Evolutionary conservation across 2,888 invertebrate genomes (phyloP).

Genomic region (Strigamia transsilvanica): DNA sequence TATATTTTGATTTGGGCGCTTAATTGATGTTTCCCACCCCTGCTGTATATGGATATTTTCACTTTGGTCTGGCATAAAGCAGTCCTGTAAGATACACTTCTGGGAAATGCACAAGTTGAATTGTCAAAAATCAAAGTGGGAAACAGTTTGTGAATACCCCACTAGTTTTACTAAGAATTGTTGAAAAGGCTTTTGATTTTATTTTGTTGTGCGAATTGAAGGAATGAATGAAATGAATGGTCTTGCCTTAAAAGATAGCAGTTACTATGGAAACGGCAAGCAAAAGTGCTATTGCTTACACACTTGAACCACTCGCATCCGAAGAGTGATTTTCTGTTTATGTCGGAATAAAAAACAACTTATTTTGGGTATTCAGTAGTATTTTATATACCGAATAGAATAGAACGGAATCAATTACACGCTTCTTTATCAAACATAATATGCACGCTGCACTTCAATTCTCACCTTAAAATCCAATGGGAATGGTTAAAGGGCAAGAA

Average conservation of each 20-base stretch:
- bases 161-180: neutral
- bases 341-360: neutral
- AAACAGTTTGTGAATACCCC: no score
- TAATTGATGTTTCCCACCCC: no score
- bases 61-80: no score
- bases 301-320: constrained; percentile 9
- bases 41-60: no score
- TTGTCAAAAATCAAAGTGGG: no score
- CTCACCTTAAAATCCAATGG: no score
- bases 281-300: constrained; percentile 10
- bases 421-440: neutral
- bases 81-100: no score
- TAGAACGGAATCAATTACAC: neutral
- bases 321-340: neutral
- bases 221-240: neutral
- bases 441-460: no score
- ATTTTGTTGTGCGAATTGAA: constrained; percentile 16
- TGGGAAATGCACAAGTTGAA: no score
- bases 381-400: neutral
- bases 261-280: constrained; percentile 17
- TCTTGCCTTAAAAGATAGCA: constrained; percentile 15
- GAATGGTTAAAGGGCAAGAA: no score
- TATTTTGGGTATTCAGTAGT: neutral
- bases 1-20: no score
- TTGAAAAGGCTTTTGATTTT: neutral